Base-by-base conservation (phyloP, 2,113 vertebrate genomes). In the Trichomycterus rosablanca region DNA sequence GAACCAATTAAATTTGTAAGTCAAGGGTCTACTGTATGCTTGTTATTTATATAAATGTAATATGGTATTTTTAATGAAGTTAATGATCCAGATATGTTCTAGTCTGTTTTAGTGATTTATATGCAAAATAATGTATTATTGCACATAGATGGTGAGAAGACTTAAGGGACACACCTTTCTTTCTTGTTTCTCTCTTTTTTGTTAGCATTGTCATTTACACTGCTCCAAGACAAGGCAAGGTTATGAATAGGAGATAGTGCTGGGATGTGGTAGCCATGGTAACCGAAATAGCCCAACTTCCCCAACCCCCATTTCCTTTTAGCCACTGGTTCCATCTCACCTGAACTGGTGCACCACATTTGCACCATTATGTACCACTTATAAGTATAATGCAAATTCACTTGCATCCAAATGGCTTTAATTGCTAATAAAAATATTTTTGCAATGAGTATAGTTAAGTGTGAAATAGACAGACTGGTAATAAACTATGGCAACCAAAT, bases 181-280 rank as follows among this genome's bases (percentile, higher is more conserved):
- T 6, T 20, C 15, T 52, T 1, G 3, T 15, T 20, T 49, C 14
- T 22, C 24, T 32, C 28, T 63, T 32, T 63, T 28, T 12, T 10
- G 15, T 63, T 54, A 63, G 40, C 39, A 56, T 65, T 64, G 26
- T 55, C 28, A 48, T 28, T 28, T 55, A 9, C 7, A 34, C 46
- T 48, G 8, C 62, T 56, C n/a, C 32, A 32, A 65, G 51, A 65
- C 43, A 48, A 48, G 32, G 62, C 43, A 26, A n/a, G 62, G 22
- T 65, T 65, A 56, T 48, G 43, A 55, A 34, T 37, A 20, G 44
- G 32, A 32, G 46, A 24, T 50, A 56, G 24, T 59, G 46, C 53
- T 64, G 46, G 49, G 28, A 58, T 52, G 24, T 52, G 24, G 54
- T 70, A 53, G 46, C 67, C 32, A 70, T 70, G 40, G 60, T 19